These are phyloP conservation scores for Natator depressus DNA, from an alignment of 2,113 vertebrate species.

Conservation along the genomic window DNA sequence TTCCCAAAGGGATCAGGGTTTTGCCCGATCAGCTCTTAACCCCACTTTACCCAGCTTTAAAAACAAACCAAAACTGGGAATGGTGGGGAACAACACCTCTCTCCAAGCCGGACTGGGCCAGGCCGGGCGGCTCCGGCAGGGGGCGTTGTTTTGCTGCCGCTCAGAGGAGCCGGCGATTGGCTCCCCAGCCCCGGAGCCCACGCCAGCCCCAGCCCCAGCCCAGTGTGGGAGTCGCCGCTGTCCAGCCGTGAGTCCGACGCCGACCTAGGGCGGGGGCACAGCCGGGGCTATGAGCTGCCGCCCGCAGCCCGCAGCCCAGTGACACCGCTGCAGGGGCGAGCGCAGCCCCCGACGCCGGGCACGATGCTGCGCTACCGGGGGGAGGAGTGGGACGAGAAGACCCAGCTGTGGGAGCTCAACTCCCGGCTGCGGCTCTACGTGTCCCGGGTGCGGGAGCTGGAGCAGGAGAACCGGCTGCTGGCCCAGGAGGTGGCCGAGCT, in stretches of 20 bases:
- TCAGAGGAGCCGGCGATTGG: neutral
- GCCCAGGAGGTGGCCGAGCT: conserved; percentile 73
- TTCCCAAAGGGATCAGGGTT: too few species aligned
- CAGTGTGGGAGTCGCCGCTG: too few species aligned
- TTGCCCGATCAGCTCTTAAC: too few species aligned
- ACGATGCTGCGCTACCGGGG: conserved; percentile 38
- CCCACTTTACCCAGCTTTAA: neutral
- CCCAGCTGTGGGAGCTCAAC: conserved; percentile 82
- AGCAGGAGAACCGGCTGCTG: conserved; percentile 85
- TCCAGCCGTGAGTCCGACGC: neutral
- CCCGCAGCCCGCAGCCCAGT: neutral
- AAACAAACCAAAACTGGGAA: neutral
- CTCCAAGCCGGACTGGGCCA: neutral
- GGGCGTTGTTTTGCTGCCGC: neutral
- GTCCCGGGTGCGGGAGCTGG: conserved; percentile 86
- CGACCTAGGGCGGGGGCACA: accelerated
- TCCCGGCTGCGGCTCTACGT: conserved; percentile 87
- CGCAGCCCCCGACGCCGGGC: neutral
- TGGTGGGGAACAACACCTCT: neutral
- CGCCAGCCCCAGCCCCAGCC: neutral
- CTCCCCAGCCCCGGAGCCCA: neutral
- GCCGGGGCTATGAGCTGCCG: neutral
- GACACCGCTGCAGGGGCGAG: neutral
- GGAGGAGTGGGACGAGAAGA: conserved; percentile 44
- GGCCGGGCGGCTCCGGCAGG: neutral